Conservation (phyloP, 2,797 vertebrate species). For the Urophycis tenuis region DNA sequence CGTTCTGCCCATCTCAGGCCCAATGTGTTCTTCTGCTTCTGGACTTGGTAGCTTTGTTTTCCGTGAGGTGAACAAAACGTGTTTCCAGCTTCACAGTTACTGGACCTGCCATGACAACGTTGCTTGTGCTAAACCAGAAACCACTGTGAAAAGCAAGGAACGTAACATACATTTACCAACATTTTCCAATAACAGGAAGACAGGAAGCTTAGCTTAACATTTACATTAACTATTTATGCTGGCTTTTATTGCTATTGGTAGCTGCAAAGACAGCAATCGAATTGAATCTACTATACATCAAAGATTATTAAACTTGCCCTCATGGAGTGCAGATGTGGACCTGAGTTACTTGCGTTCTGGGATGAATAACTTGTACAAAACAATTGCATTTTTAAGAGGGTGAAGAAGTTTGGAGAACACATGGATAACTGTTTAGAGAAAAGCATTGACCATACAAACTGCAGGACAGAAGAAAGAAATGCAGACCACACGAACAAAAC, state of each 20-base stretch:
- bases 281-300: background rate
- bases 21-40: background rate
- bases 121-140: background rate
- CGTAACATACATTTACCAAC: background rate
- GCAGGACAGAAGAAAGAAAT: too few species aligned
- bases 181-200: constrained; percentile 2
- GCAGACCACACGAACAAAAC: background rate
- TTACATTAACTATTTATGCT: background rate
- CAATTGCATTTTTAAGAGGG: background rate
- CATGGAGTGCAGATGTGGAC: background rate
- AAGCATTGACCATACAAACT: too few species aligned
- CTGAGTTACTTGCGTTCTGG: background rate
- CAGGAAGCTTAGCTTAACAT: background rate
- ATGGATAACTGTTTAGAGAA: background rate
- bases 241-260: background rate
- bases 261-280: background rate
- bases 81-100: background rate
- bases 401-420: background rate
- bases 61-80: background rate
- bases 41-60: background rate
- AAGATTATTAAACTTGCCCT: background rate
- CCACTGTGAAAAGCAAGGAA: background rate
- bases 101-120: background rate
- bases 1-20: background rate
- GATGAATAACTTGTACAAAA: background rate